phyloP scores from a whole-genome alignment of 1,140 invertebrate genomes.

The Drosophila micromelanica region DNA sequence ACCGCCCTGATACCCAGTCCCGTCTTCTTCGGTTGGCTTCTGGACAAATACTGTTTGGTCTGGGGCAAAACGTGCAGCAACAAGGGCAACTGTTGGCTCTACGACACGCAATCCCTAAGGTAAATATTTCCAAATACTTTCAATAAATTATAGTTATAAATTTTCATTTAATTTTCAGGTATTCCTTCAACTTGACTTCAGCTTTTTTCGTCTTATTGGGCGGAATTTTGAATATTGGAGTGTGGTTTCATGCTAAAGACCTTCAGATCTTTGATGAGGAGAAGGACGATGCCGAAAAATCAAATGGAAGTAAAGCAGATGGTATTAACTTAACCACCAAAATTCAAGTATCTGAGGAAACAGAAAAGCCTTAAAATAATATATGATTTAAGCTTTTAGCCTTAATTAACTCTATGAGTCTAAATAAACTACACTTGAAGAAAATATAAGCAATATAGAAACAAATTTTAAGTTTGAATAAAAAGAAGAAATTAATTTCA shows the following conservation, averaged over 20 bases:
- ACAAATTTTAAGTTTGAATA: not conserved
- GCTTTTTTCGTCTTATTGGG: constrained; percentile 87
- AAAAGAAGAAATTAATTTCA: not conserved
- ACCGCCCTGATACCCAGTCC: constrained; percentile 90
- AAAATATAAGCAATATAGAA: not conserved
- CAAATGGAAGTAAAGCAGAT: constrained; percentile 4
- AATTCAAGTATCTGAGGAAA: not conserved
- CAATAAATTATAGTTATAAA: too few relatives aligned
- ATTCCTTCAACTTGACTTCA: constrained; percentile 87
- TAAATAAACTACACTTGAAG: not conserved
- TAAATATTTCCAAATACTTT: constrained; percentile 42
- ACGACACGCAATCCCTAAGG: constrained; percentile 87
- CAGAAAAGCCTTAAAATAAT: not conserved
- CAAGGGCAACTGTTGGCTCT: constrained; percentile 90
- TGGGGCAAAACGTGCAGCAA: constrained; percentile 90
- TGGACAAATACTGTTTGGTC: constrained; percentile 89
- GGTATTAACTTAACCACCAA: not conserved
- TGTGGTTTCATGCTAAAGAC: constrained; percentile 88
- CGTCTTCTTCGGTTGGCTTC: constrained; percentile 89
- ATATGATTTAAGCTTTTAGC: not conserved
- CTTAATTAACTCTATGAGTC: constrained; percentile 7
- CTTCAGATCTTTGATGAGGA: constrained; percentile 89
- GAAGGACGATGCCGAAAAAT: constrained; percentile 50
- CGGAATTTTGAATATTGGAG: constrained; percentile 87
- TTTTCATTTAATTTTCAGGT: constrained; percentile 59